A percentile compares a stretch with the other conserved stretches of the same genome.
Conservation (phyloP, 2,113 vertebrate species). For the Corythaixoides concolor region DNA sequence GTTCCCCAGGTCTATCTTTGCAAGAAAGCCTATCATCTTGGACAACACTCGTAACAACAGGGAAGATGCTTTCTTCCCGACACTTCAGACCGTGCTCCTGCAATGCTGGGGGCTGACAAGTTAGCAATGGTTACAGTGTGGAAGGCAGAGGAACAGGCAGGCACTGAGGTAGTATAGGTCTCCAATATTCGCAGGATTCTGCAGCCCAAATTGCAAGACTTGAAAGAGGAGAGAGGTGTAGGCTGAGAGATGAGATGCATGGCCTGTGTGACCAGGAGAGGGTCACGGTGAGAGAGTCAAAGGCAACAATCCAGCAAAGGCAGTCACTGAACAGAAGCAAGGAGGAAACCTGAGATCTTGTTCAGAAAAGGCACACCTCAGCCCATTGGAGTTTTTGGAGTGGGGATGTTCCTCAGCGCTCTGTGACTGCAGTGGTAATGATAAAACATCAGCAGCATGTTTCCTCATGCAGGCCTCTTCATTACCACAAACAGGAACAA, state of each 20-base stretch:
- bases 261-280: not conserved
- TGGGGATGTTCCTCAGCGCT: not conserved
- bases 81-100: not conserved
- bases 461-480: not conserved
- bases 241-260: not conserved
- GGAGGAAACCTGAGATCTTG: not conserved
- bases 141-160: not conserved
- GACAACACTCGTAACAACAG: not conserved
- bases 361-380: not conserved
- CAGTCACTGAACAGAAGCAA: not conserved
- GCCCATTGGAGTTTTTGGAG: not conserved
- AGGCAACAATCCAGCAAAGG: not conserved
- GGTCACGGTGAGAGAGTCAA: fast-evolving
- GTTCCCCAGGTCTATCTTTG: not conserved
- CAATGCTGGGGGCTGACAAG: not conserved
- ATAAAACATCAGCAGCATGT: not conserved
- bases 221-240: not conserved
- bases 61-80: not conserved
- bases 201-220: not conserved
- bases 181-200: not conserved
- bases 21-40: not conserved
- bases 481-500: not conserved
- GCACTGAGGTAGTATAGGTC: not conserved
- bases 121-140: not conserved
- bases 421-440: not conserved